These are phyloP conservation scores for Laticauda colubrina DNA, from an alignment of 2,113 vertebrate species.

Conservation along the genomic window DNA sequence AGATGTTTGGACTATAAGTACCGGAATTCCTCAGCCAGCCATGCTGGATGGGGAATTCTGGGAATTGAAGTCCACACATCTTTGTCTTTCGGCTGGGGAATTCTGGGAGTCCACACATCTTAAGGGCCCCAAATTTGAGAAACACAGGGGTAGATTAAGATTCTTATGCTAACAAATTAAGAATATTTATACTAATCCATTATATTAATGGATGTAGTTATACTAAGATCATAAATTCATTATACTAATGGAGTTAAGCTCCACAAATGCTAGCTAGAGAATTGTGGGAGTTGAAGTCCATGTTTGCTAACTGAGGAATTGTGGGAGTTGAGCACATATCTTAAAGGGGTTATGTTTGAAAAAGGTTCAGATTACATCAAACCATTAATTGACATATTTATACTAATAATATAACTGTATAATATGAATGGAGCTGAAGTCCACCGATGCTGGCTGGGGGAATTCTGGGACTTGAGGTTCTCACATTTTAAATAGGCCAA, in stretches of 20 bases:
- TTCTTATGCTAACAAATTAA: neutral
- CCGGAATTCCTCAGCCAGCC: neutral
- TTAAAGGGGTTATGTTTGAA: too few species aligned
- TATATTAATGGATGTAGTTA: neutral
- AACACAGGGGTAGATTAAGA: neutral
- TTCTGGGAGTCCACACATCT: neutral
- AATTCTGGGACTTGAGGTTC: neutral
- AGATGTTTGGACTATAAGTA: neutral
- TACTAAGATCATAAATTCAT: neutral
- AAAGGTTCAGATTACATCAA: too few species aligned
- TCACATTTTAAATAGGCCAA: neutral
- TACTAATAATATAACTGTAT: too few species aligned
- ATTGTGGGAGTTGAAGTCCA: too few species aligned
- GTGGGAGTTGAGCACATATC: too few species aligned
- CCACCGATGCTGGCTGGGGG: neutral
- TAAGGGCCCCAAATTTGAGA: neutral
- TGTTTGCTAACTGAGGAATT: too few species aligned
- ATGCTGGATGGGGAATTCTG: neutral
- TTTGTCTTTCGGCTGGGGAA: neutral
- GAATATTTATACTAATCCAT: neutral
- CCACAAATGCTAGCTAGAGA: too few species aligned
- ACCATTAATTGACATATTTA: too few species aligned
- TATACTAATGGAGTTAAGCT: neutral
- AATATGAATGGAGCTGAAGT: too few species aligned
- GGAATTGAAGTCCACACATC: neutral